Percentiles rank a stretch among this genome's conserved stretches.
Evolutionary conservation across 2,888 invertebrate species (phyloP).

Genomic region (Ditula angustiorana): DNA sequence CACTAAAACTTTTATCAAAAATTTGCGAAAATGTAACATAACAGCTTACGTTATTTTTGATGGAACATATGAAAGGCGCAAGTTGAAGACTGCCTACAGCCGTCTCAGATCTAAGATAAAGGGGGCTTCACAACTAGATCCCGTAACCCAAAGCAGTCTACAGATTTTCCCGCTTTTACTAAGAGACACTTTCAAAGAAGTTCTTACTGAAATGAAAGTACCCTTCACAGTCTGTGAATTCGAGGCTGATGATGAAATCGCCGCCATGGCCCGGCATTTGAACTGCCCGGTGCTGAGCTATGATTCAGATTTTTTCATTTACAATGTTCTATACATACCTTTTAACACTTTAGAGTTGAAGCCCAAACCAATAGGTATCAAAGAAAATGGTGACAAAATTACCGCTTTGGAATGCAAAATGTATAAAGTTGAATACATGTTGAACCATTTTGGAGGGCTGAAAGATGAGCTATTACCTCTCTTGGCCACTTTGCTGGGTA

Average conservation of each 20-base stretch:
- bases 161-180: constrained; percentile 91
- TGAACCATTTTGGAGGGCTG: constrained; percentile 87
- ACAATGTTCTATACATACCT: constrained; percentile 93
- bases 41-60: constrained; percentile 91
- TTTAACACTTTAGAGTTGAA: constrained; percentile 87
- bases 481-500: constrained; percentile 93
- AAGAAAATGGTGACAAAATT: constrained; percentile 58
- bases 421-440: constrained; percentile 89
- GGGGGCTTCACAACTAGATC: constrained; percentile 84
- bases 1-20: constrained; percentile 88
- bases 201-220: constrained; percentile 87
- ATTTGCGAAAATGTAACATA: constrained; percentile 89
- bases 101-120: constrained; percentile 86
- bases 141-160: constrained; percentile 79
- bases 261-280: constrained; percentile 90
- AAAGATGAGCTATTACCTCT: constrained; percentile 90
- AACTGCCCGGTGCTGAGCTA: constrained; percentile 95
- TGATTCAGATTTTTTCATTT: constrained; percentile 98
- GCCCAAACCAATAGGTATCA: constrained; percentile 54
- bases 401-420: constrained; percentile 88
- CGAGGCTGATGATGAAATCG: constrained; percentile 96
- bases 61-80: constrained; percentile 90
- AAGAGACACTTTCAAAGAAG: constrained; percentile 90
- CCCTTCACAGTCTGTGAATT: constrained; percentile 91
- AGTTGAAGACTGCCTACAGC: constrained; percentile 87